Evolutionary conservation across 2,888 invertebrate species (phyloP), one percentile per base, ranked within the genome.

Genomic region (Platycheirus rosarum): DNA sequence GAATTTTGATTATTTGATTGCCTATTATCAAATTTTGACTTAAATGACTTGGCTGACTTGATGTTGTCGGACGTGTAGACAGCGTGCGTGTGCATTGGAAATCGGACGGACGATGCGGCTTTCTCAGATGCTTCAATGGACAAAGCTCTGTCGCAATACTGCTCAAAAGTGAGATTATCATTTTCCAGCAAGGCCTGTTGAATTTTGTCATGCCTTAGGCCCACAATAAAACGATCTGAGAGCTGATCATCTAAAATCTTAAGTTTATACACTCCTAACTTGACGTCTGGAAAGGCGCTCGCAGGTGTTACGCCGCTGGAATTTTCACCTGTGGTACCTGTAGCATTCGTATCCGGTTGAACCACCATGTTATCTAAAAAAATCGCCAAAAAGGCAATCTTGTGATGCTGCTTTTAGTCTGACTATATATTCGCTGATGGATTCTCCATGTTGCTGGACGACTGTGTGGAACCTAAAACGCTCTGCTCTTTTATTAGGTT

Each of bases 341-440:
- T 13, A 4, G 42, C 2, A 1, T 0, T 13, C n/a, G n/a, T n/a
- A n/a, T n/a, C 2, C 29, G 8, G 29, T 44, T n/a, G n/a, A 11
- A 9, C 44, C 14, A 2, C n/a, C 29, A 29, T 5, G 18, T 44
- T 60, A 32, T 46, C 35, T 13, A 35, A 20, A 8, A 35, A 62
- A 62, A n/a, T 62, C 46, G 8, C 62, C 46, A 62, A 62, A 62
- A 62, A 13, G 13, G 32, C 63, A 63, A n/a, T 63, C 35, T 18
- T 46, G 44, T 26, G 44, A 60, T 0, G 60, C 60, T 1, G 60
- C 60, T 18, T 60, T 44, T 3, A 60, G 44, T 44, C 60, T 44
- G 6, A 60, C 44, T n/a, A n/a, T n/a, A n/a, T n/a, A n/a, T n/a
- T n/a, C n/a, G n/a, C n/a, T n/a, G n/a, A n/a, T n/a, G n/a, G 14